Base-by-base conservation (phyloP, 2,888 invertebrate species). In the Melolontha melolontha region DNA sequence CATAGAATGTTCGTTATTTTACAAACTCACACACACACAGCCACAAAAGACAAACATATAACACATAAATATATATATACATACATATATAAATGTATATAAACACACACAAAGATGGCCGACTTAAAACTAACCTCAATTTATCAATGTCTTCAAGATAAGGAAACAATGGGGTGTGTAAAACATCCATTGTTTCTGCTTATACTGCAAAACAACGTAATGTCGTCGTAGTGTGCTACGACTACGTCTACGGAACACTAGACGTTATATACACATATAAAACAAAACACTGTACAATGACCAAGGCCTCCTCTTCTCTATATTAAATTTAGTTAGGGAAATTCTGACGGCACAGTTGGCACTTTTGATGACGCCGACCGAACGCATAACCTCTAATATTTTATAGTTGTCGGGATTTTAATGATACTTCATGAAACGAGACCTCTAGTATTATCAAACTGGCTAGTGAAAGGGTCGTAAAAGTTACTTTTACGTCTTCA, bases 81-180 rank as follows among this genome's bases (percentile, higher is more conserved):
- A 39, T 7, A 8, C 5, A 40, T 17, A n/a, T 17, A 39, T 39
- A 17, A 14, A 14, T 8, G 11, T 11, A 40, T 16, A 54, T 39
- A 54, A 16, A 47, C 63, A 41, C 17, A 77, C 79, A 81, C 81
- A 82, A 81, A 81, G 82, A 82, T 82, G 81, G 81, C 82, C 79
- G 82, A 81, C 81, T 81, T 82, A 81, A 82, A 82, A 82, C 82
- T 82, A 82, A 81, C 83, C 82, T 82, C 81, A 83, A 83, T 83
- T 83, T 83, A 83, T 83, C 83, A 83, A 83, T 83, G 83, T 83
- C 83, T 83, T 82, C 80, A 83, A 83, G 83, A 83, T 83, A 83
- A 83, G 80, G 81, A 80, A 81, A 83, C 83, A 83, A 83, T 83
- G 80, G 83, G 79, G 81, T 80, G 82, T 83, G 82, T 83, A 83